phyloP scores from a whole-genome alignment of 2,797 vertebrate species.

The Mionectes olivaceus region DNA sequence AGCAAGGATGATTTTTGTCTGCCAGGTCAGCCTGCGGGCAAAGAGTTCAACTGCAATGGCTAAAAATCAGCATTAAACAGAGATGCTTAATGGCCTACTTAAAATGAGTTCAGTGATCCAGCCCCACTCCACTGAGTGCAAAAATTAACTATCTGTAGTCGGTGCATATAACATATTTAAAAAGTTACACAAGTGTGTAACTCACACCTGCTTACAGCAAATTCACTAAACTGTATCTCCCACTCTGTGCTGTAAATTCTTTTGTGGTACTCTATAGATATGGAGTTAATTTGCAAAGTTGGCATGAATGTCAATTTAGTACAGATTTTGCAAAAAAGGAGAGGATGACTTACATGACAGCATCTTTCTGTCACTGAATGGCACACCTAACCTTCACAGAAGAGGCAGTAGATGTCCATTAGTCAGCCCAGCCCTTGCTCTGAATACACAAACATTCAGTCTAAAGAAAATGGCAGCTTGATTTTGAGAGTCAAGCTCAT shows the following conservation, averaged over 20 bases:
- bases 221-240: neutral
- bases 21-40: neutral
- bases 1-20: neutral
- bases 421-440: neutral
- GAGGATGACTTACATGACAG: fast-evolving
- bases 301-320: neutral
- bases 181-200: neutral
- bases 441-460: neutral
- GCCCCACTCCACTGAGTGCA: neutral
- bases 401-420: neutral
- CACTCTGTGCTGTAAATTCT: neutral
- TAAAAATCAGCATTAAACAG: neutral
- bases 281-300: neutral
- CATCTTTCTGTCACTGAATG: neutral
- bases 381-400: neutral
- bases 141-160: neutral
- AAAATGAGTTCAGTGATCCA: neutral
- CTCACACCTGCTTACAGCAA: neutral
- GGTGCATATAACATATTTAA: neutral
- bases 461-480: neutral
- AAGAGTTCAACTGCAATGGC: neutral
- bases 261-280: neutral
- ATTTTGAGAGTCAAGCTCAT: neutral
- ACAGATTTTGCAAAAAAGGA: neutral
- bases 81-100: neutral